Conservation (phyloP, 2,888 invertebrate species). For the Aphodius sticticus region DNA sequence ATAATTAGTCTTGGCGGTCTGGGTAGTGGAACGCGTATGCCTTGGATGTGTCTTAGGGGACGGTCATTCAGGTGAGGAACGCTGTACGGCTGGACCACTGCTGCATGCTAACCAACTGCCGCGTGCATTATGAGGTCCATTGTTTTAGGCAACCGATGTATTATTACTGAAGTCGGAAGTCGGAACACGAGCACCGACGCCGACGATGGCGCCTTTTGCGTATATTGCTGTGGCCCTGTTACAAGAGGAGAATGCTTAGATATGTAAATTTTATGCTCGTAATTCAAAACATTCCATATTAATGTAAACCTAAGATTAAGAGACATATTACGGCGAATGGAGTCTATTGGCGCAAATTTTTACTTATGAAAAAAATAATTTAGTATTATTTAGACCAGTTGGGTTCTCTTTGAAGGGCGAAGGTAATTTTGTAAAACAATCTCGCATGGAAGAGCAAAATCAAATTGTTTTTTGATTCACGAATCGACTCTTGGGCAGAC, state of each 20-base stretch:
- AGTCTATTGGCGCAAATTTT: no score
- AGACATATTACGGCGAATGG: no score
- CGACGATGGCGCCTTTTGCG: background rate
- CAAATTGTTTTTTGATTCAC: no score
- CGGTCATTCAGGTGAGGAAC: constrained; percentile 42
- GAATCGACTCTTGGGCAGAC: no score
- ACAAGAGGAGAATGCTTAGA: background rate
- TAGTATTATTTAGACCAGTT: no score
- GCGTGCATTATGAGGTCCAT: constrained; percentile 55
- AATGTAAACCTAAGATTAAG: no score
- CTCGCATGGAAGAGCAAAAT: no score
- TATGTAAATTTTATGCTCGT: no score
- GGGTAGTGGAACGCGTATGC: constrained; percentile 49
- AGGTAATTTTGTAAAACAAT: no score
- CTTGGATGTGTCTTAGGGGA: constrained; percentile 37
- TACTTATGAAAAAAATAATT: no score
- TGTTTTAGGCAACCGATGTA: constrained; percentile 56
- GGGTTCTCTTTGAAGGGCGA: no score
- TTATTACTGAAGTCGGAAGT: constrained; percentile 38
- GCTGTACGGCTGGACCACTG: constrained; percentile 45
- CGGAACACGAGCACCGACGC: background rate
- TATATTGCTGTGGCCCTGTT: background rate
- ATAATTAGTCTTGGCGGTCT: constrained; percentile 59
- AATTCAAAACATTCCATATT: no score
- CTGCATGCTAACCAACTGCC: constrained; percentile 52